phyloP scores from a whole-genome alignment of 2,888 invertebrate species.

The Helleia helle region DNA sequence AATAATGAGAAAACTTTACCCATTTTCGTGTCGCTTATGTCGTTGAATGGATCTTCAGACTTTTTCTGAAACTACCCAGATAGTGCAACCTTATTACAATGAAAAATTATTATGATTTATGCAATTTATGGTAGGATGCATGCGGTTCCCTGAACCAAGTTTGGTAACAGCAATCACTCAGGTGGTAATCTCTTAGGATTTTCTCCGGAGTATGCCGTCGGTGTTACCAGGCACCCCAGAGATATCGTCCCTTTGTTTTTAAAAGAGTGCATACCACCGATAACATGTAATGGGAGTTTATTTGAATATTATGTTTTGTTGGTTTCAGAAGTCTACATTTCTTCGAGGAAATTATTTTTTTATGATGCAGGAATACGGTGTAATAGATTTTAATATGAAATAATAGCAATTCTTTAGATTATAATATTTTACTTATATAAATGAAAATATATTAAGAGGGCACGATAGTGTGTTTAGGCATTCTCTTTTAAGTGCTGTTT shows the following conservation, averaged over 20 bases:
- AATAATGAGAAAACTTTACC: constrained; percentile 71
- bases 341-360: too few relatives aligned
- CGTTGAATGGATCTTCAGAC: constrained; percentile 1
- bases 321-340: too few relatives aligned
- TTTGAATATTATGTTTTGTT: constrained; percentile 18
- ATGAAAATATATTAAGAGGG: too few relatives aligned
- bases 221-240: constrained; percentile 27
- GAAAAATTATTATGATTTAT: neutral
- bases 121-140: neutral
- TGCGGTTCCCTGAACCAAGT: constrained; percentile 25
- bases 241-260: constrained; percentile 48
- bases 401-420: too few relatives aligned
- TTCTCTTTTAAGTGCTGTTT: too few relatives aligned
- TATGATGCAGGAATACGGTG: too few relatives aligned
- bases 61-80: neutral
- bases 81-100: constrained; percentile 24
- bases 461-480: too few relatives aligned
- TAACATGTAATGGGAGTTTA: constrained; percentile 39
- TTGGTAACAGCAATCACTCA: constrained; percentile 69
- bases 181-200: constrained; percentile 68
- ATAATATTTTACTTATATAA: too few relatives aligned
- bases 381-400: too few relatives aligned
- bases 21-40: constrained; percentile 38
- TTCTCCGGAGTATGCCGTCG: constrained; percentile 32
- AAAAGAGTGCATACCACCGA: constrained; percentile 51